phyloP scores from a whole-genome alignment of 2,113 vertebrate genomes.

The Ictidomys tridecemlineatus region DNA sequence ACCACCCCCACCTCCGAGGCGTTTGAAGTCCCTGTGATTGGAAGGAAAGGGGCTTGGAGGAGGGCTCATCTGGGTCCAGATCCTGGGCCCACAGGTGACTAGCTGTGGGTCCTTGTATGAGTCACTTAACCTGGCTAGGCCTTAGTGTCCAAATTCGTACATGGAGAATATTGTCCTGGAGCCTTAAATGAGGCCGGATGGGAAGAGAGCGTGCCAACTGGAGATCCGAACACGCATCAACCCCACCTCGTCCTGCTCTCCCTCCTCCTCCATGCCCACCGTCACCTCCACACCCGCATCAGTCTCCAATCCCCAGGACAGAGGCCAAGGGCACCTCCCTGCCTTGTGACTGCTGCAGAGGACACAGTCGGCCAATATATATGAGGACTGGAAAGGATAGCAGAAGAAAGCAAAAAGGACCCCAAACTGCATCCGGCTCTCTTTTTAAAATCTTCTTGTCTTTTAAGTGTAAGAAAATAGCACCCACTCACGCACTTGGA shows the following conservation, averaged over 20 bases:
- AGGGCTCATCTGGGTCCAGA: not conserved
- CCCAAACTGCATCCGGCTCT: not conserved
- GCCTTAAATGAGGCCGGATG: fast-evolving
- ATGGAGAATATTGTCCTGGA: not conserved
- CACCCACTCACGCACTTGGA: not conserved
- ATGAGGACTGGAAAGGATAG: not conserved
- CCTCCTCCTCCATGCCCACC: not conserved
- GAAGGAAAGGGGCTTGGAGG: not conserved
- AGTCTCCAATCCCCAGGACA: not conserved
- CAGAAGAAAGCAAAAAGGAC: not conserved
- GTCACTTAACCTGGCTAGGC: not conserved
- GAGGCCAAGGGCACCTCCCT: too few species aligned
- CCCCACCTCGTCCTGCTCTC: fast-evolving
- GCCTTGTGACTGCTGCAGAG: not conserved
- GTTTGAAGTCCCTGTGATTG: not conserved
- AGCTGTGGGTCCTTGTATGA: not conserved
- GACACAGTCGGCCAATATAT: not conserved
- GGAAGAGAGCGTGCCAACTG: fast-evolving
- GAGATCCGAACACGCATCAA: fast-evolving
- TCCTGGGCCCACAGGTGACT: not conserved
- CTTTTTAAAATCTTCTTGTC: not conserved
- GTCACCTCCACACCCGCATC: fast-evolving
- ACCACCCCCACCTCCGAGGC: not conserved
- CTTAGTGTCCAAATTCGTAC: not conserved
- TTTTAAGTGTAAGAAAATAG: not conserved